These are phyloP conservation scores for Formica selysi DNA, from an alignment of 1,140 invertebrate genomes.

Conservation along the genomic window DNA sequence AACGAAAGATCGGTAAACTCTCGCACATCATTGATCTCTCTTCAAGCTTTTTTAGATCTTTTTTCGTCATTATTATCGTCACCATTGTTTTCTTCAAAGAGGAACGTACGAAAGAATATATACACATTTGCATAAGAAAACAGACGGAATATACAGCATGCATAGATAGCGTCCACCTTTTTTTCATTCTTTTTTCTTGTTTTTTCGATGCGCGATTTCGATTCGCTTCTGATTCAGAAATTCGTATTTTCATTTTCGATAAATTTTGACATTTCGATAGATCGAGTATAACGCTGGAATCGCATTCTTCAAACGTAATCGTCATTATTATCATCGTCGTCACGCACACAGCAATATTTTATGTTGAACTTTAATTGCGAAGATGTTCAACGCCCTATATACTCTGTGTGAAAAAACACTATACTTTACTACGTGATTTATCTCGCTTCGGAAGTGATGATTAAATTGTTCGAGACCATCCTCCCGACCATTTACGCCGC, in stretches of 20 bases:
- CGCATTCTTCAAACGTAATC: background rate
- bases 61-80: background rate
- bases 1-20: background rate
- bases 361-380: slow-evolving; percentile 27
- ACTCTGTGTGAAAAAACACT: slow-evolving; percentile 64
- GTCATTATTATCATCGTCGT: slow-evolving; percentile 19
- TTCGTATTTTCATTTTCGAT: background rate
- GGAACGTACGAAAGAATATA: slow-evolving; percentile 65
- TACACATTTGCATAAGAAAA: slow-evolving; percentile 62
- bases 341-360: slow-evolving; percentile 15
- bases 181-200: slow-evolving; percentile 5
- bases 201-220: background rate
- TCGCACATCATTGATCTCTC: background rate
- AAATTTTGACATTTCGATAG: background rate
- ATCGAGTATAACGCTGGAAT: slow-evolving; percentile 7
- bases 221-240: slow-evolving; percentile 34
- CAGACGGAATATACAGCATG: slow-evolving; percentile 61
- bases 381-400: slow-evolving; percentile 21
- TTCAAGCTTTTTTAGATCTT: background rate
- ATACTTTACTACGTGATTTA: slow-evolving; percentile 69
- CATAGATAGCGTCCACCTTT: slow-evolving; percentile 38
- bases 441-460: slow-evolving; percentile 37
- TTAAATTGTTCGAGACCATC: slow-evolving; percentile 32
- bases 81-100: slow-evolving; percentile 43
- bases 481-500: slow-evolving; percentile 1